Evolutionary conservation across 2,797 vertebrate species (phyloP).

Genomic region (Aselliscus stoliczkanus): DNA sequence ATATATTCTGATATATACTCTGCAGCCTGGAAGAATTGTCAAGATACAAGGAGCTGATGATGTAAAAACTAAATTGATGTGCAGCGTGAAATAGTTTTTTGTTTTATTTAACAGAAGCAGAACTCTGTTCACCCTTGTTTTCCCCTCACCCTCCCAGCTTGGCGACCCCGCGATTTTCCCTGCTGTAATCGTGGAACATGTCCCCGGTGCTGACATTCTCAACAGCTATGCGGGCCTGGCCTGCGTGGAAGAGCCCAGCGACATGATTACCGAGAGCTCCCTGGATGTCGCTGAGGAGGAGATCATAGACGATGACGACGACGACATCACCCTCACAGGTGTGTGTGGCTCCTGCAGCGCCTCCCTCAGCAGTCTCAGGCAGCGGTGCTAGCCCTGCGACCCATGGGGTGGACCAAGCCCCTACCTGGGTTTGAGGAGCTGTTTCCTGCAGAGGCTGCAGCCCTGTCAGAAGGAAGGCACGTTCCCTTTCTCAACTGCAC

Average conservation of each 20-base stretch:
- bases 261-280: constrained; percentile 87
- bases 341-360: not conserved
- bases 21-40: not conserved
- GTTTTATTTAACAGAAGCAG: not conserved
- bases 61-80: not conserved
- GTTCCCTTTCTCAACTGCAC: not conserved
- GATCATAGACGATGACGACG: constrained; percentile 85
- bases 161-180: constrained; percentile 89
- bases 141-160: constrained; percentile 80
- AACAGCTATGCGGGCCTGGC: constrained; percentile 89
- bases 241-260: constrained; percentile 87
- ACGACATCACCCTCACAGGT: constrained; percentile 90
- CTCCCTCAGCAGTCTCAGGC: not conserved
- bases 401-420: not conserved
- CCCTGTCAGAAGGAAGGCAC: not conserved
- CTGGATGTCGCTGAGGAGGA: constrained; percentile 87
- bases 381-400: not conserved
- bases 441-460: not conserved
- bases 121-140: not conserved
- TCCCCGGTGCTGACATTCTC: constrained; percentile 90
- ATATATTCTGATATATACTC: not conserved
- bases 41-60: not conserved
- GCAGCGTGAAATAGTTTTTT: not conserved
- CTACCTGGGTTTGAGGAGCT: not conserved
- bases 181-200: constrained; percentile 94